Conservation (phyloP, 2,113 vertebrate species). For the Solea solea region DNA sequence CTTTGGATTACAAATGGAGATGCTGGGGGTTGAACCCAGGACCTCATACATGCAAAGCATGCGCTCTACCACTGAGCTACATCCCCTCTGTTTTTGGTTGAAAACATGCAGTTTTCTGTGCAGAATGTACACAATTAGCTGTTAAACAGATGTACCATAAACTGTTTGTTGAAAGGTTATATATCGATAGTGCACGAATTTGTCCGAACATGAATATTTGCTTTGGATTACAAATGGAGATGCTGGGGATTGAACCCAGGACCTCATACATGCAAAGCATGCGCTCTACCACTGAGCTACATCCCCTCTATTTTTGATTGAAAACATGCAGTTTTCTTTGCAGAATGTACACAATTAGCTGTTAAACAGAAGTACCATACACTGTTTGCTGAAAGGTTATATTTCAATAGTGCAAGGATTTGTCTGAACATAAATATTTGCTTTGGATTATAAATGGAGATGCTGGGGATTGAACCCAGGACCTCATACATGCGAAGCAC, state of each 20-base stretch:
- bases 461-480: constrained; percentile 76
- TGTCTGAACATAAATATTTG: too few species aligned
- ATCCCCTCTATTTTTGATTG: constrained; percentile 63
- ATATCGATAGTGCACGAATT: too few species aligned
- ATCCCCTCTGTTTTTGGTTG: constrained; percentile 51
- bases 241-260: constrained; percentile 88
- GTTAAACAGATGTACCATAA: too few species aligned
- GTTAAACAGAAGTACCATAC: too few species aligned
- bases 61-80: constrained; percentile 81
- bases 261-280: constrained; percentile 88
- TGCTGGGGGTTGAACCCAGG: constrained; percentile 76
- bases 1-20: constrained; percentile 38
- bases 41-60: constrained; percentile 81
- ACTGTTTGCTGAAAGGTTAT: too few species aligned
- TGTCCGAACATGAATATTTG: too few species aligned
- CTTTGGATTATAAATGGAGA: constrained; percentile 36
- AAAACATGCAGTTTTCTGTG: too few species aligned
- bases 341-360: too few species aligned
- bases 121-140: too few species aligned
- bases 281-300: constrained; percentile 90
- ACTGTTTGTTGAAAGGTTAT: too few species aligned
- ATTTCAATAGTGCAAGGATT: too few species aligned
- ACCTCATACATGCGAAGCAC: constrained; percentile 81
- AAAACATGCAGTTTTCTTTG: too few species aligned
- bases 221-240: constrained; percentile 57